phyloP scores from a whole-genome alignment of 2,113 vertebrate genomes.

The Mesitornis unicolor region DNA sequence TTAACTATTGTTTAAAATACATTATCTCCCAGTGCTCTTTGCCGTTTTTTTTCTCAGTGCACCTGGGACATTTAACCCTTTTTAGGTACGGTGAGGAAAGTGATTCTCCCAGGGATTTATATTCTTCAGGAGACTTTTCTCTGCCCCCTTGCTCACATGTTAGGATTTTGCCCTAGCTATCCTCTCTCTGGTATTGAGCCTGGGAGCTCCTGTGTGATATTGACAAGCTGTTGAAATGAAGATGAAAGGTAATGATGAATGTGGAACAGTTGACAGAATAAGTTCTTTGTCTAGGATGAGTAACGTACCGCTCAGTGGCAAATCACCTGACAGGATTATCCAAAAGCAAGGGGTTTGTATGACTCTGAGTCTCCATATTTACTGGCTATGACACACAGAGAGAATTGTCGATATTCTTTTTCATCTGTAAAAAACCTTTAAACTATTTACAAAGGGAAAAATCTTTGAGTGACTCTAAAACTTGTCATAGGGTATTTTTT shows the following conservation, averaged over 20 bases:
- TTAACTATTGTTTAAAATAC: neutral
- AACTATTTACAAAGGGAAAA: neutral
- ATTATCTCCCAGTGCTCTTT: neutral
- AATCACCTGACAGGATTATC: neutral
- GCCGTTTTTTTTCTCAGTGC: neutral
- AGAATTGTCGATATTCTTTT: fast-evolving
- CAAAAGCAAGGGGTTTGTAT: neutral
- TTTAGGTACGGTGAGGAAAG: neutral
- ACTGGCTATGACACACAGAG: neutral
- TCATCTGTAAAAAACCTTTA: neutral
- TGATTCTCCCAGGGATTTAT: neutral
- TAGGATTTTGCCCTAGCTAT: neutral
- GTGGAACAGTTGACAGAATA: neutral
- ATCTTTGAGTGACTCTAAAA: neutral
- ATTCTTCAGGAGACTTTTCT: neutral
- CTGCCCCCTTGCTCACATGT: neutral
- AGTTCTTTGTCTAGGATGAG: neutral
- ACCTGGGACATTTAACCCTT: neutral
- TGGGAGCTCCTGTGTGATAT: neutral
- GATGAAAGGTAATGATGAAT: neutral
- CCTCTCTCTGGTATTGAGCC: neutral
- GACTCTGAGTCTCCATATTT: neutral
- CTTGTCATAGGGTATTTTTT: neutral
- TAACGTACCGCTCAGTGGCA: neutral
- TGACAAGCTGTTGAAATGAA: slow-evolving; percentile 12